Evolutionary conservation across 2,888 invertebrate species (phyloP), one percentile per base, ranked within the genome.

Genomic region (Dicycla oo): DNA sequence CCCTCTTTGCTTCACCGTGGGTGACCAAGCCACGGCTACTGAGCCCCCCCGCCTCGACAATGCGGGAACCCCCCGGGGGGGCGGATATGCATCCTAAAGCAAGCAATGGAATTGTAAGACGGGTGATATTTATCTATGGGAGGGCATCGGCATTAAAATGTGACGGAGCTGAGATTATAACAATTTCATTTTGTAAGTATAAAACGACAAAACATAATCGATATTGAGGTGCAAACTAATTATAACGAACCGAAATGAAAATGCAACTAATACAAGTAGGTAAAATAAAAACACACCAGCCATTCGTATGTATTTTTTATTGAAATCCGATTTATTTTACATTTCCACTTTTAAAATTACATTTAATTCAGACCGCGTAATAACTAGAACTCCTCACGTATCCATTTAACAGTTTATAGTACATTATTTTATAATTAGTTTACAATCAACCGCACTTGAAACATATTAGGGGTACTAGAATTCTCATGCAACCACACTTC

Each of bases 291-390:
- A 40, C 34, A 49, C 57, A 67, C 18, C 45, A 78, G 60, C 56
- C 63, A 68, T 78, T 79, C 64, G 83, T 87, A 89, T 87, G 88
- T 93, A 91, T 95, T 94, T 95, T 94, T 94, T 95, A 93, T 90
- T 94, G 93, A 95, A 95, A 94, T 93, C 91, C 91, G 92, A 94
- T 94, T 94, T 94, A 94, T 91, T 82, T 91, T 94, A 94, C 92
- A 93, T 84, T 75, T 92, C 90, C 89, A 89, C 90, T 90, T 80
- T 90, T 90, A 89, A 90, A 93, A 92, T 93, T 93, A 94, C 90
- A 92, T 81, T 92, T 91, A 84, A 83, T 86, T 91, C 93, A 91
- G 91, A 92, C 90, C 86, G 90, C 91, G 74, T 89, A 79, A 79
- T 81, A 83, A 85, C 87, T 90, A 89, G 79, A 86, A 85, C 78